Base-by-base conservation (phyloP, 2,888 invertebrate species). In the Caenorhabditis japonica region DNA sequence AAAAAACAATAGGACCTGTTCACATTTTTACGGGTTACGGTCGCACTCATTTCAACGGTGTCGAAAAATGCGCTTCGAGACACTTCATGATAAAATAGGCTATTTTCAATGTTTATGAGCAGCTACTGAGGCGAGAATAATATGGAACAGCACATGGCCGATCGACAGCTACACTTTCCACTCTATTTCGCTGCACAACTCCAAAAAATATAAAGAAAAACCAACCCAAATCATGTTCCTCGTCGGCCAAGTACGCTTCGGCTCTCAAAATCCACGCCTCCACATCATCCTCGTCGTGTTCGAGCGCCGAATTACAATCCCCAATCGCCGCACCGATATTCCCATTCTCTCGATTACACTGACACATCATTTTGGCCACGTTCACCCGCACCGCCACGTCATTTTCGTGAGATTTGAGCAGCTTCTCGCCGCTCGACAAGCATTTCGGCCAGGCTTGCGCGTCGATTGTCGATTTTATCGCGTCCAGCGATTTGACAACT, bases 181-280 rank as follows among this genome's bases (percentile, higher is more conserved):
- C n/a, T n/a, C n/a, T n/a, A n/a, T n/a, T n/a, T n/a, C n/a, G n/a
- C n/a, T n/a, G n/a, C n/a, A n/a, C n/a, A n/a, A n/a, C n/a, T n/a
- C n/a, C n/a, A n/a, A n/a, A n/a, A n/a, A n/a, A n/a, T n/a, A n/a
- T n/a, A n/a, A n/a, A n/a, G n/a, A n/a, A n/a, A n/a, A n/a, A n/a
- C 41, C 19, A 15, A 90, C 90, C 94, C 90, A 95, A 94, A 83
- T 96, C 94, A 88, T 91, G 97, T 91, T 94, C 92, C 88, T 97
- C 97, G 17, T 93, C 92, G 3, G 92, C 92, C 36, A 97, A 89
- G 88, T 95, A 92, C 4, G 95, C 94, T 84, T 99, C 97, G 0
- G 93, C 99, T 76, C 93, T 91, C 89, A 95, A 94, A 89, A 95
- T 95, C 79, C 93, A 91, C 58, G 93, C 90, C 62, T 92, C 91